Conservation (phyloP, 2,888 invertebrate species). For the Drosophila borealis region DNA sequence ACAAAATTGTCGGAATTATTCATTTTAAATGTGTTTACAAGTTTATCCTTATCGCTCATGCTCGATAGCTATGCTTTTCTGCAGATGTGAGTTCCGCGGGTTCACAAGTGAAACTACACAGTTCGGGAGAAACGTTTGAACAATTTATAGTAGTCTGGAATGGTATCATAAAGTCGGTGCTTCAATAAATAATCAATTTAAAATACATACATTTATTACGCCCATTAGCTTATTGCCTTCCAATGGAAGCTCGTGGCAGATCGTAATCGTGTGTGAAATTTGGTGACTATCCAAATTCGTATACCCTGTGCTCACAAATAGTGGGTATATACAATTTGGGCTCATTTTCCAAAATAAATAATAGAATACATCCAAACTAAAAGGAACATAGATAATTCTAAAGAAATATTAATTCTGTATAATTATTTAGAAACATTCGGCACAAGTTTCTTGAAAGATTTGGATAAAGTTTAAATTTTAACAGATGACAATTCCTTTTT, state of each 20-base stretch:
- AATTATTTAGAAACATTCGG: too few relatives aligned
- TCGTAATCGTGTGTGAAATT: conserved; percentile 25
- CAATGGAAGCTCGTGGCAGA: conserved; percentile 2
- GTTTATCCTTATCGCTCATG: conserved; percentile 46
- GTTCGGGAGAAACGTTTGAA: conserved; percentile 1
- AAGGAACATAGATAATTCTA: too few relatives aligned
- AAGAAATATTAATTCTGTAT: too few relatives aligned
- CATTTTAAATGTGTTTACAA: conserved; percentile 18
- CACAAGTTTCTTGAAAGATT: too few relatives aligned
- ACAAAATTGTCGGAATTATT: neutral
- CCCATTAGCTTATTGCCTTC: conserved; percentile 20
- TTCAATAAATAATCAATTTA: conserved; percentile 29
- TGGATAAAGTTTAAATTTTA: too few relatives aligned
- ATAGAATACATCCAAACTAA: too few relatives aligned
- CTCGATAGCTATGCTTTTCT: neutral
- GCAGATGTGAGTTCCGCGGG: conserved; percentile 18
- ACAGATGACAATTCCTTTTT: too few relatives aligned
- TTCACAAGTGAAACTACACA: conserved; percentile 26
- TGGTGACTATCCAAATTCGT: conserved; percentile 29
- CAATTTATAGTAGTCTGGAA: conserved; percentile 32
- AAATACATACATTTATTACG: conserved; percentile 34
- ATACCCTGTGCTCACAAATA: neutral
- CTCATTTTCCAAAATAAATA: too few relatives aligned
- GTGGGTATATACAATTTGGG: neutral
- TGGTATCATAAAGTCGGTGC: conserved; percentile 32